phyloP scores from a whole-genome alignment of 2,888 invertebrate genomes.

The Pristionchus maxplancki region DNA sequence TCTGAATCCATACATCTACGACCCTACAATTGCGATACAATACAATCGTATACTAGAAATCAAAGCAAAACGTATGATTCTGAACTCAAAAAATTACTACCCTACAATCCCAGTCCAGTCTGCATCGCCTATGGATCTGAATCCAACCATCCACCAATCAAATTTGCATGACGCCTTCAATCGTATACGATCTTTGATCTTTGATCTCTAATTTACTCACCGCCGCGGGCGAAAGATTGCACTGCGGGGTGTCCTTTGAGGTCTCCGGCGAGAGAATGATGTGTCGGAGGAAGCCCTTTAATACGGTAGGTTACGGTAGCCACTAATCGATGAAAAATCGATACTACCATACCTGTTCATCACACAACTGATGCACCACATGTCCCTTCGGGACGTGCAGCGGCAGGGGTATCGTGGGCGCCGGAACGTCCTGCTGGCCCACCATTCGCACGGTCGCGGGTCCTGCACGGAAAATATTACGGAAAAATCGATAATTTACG shows the following conservation, averaged over 20 bases:
- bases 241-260: neutral
- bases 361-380: slow-evolving; percentile 92
- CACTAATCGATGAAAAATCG: neutral
- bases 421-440: slow-evolving; percentile 86
- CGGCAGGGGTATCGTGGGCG: slow-evolving; percentile 90
- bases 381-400: slow-evolving; percentile 93
- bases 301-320: neutral
- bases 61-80: too few relatives aligned
- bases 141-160: too few relatives aligned
- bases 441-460: slow-evolving; percentile 91
- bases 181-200: neutral
- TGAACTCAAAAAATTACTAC: too few relatives aligned
- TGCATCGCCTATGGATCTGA: too few relatives aligned
- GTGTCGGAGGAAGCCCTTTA: slow-evolving; percentile 87
- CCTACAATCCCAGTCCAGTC: too few relatives aligned
- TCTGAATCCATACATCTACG: too few relatives aligned
- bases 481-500: neutral
- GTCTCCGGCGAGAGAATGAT: slow-evolving; percentile 86
- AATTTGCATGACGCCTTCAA: too few relatives aligned
- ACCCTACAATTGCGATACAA: too few relatives aligned
- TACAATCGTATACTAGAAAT: too few relatives aligned
- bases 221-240: neutral
- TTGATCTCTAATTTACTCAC: slow-evolving; percentile 16
- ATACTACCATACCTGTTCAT: slow-evolving; percentile 82
- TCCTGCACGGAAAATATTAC: slow-evolving; percentile 81